Conservation (phyloP, 2,113 vertebrate genomes). For the Hyperopisus bebe region DNA sequence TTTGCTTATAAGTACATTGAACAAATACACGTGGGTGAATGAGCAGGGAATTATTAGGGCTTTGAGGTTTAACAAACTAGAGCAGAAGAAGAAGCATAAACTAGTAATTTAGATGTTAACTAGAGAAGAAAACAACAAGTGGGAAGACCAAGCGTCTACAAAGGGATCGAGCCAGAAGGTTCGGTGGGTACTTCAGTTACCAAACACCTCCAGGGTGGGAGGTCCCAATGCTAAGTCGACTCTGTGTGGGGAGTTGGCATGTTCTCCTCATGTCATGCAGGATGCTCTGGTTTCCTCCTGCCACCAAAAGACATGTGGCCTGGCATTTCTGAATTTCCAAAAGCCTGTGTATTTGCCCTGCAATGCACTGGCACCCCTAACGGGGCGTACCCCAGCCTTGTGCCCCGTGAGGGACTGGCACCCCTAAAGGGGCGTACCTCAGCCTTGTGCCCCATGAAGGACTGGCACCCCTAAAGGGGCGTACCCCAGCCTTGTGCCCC, state of each 20-base stretch:
- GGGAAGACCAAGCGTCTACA: background rate
- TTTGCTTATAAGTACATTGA: background rate
- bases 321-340: background rate
- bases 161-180: background rate
- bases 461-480: background rate
- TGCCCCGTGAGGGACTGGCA: too few relatives aligned
- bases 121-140: background rate
- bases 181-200: background rate
- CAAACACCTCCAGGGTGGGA: background rate
- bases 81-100: background rate
- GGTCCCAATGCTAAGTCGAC: background rate
- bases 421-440: background rate
- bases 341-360: background rate
- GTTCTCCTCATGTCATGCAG: background rate
- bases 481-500: background rate
- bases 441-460: background rate
- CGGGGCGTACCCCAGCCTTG: background rate
- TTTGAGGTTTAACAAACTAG: background rate
- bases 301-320: background rate
- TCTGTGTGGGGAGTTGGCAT: background rate
- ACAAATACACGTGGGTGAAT: background rate
- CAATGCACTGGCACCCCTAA: background rate
- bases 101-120: background rate
- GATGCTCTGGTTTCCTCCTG: background rate
- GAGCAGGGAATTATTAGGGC: background rate